These are phyloP conservation scores for Catagonus wagneri DNA, from an alignment of 2,113 vertebrate species.

Conservation along the genomic window DNA sequence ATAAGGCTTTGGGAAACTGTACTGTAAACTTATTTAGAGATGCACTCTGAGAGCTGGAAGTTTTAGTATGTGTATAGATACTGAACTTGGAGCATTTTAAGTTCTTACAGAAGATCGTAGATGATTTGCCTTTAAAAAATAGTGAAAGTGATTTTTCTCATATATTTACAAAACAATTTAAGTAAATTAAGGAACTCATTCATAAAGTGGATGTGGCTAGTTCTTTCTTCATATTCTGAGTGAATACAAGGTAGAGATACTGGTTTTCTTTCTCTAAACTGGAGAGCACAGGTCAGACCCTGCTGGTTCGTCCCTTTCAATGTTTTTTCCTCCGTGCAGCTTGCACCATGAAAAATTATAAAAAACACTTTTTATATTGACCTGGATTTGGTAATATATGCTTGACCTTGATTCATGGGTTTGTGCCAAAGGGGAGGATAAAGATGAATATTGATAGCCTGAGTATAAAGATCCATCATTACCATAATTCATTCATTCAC, in stretches of 20 bases:
- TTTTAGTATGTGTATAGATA: neutral
- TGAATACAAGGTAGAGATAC: neutral
- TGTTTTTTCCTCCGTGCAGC: neutral
- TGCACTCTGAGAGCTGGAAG: neutral
- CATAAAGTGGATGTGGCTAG: neutral
- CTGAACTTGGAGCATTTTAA: conserved; percentile 7
- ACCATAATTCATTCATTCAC: neutral
- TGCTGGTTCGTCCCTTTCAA: neutral
- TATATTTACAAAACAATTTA: neutral
- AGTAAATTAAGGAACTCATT: conserved; percentile 32
- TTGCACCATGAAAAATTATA: neutral
- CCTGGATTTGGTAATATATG: neutral
- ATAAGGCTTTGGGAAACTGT: conserved; percentile 46
- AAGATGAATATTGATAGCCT: neutral
- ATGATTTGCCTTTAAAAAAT: neutral
- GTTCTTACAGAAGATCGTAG: neutral
- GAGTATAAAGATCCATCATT: neutral
- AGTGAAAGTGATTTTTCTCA: neutral
- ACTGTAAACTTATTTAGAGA: conserved; percentile 43
- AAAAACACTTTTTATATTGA: neutral
- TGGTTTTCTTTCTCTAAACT: neutral
- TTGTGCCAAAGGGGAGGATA: neutral
- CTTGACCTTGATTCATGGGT: neutral
- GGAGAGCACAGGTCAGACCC: neutral
- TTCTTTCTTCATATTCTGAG: conserved; percentile 12